Evolutionary conservation across 2,888 invertebrate species (phyloP), one percentile per base, ranked within the genome.

Genomic region (Hydraecia micacea): DNA sequence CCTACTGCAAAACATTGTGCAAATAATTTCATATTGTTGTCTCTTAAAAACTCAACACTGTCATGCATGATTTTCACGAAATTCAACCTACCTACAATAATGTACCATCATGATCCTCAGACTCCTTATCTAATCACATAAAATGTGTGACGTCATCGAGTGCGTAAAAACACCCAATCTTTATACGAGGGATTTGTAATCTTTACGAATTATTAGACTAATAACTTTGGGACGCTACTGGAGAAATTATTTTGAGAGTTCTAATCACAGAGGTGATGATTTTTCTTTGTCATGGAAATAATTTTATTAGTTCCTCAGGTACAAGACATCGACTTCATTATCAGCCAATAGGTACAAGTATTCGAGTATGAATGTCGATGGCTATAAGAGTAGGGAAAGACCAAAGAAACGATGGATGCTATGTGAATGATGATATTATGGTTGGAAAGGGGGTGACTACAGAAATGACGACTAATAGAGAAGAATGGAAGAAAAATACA

Each of bases 141-240:
- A 85, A 85, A 86, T n/a, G 69, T 73, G 83, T 88, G 69, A 84
- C 74, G 85, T 86, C 89, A 86, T 75, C 75, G 73, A 78, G 70
- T 78, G 74, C 68, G 83, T 86, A 88, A 81, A 81, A 89, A 77
- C 78, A 62, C 55, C 79, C 75, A 80, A 75, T 71, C 79, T 84
- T 80, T 81, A 73, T 79, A 70, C 76, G 69, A 81, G 72, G 82
- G 81, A 81, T 88, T 87, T 88, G 81, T 88, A 86, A 90, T 90
- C 91, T 85, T 80, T 71, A 87, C 79, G 79, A 89, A 90, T 88
- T 89, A 89, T 89, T 81, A 73, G 67, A 69, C 73, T 85, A 87
- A 90, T 90, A 87, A 90, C 86, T 85, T 81, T 79, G 75, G 83
- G 83, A 70, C 79, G 62, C 73, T 68, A 78, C 75, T 78, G 80